A percentile compares a stretch with the other conserved stretches of the same genome.
Evolutionary conservation across 1,140 invertebrate genomes (phyloP).

Genomic region (Drosophila lowei): DNA sequence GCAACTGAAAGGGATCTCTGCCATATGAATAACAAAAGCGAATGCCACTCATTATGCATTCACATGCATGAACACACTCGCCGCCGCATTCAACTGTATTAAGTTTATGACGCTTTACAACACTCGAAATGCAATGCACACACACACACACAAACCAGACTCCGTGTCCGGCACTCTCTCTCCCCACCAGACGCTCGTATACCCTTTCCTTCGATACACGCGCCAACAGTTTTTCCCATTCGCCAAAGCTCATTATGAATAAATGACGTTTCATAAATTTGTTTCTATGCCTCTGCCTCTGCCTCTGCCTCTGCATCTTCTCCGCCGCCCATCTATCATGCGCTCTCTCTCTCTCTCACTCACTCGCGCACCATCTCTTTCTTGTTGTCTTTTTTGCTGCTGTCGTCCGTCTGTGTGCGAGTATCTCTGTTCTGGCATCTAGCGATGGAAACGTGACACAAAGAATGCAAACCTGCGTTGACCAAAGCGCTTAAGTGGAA

Average conservation of each 20-base stretch:
- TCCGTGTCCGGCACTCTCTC: not conserved
- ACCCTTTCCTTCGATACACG: constrained; percentile 63
- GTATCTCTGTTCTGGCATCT: constrained; percentile 50
- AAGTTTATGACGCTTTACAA: constrained; percentile 65
- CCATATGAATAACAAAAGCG: constrained; percentile 51
- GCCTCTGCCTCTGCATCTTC: not conserved
- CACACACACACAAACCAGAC: constrained; percentile 1
- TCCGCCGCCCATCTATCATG: constrained; percentile 26
- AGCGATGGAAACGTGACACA: constrained; percentile 74
- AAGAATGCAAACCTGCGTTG: constrained; percentile 75
- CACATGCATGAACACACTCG: constrained; percentile 41
- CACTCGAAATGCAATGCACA: constrained; percentile 47
- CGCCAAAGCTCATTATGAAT: constrained; percentile 73
- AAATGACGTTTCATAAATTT: constrained; percentile 81
- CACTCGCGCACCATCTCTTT: constrained; percentile 13
- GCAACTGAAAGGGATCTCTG: not conserved
- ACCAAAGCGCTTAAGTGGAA: constrained; percentile 17
- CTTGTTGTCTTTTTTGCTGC: constrained; percentile 5
- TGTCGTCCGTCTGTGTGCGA: not conserved
- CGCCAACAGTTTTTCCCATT: constrained; percentile 74
- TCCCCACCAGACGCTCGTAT: constrained; percentile 10
- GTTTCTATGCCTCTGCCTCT: constrained; percentile 41
- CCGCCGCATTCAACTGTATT: constrained; percentile 55
- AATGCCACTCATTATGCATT: constrained; percentile 25
- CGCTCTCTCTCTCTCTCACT: constrained; percentile 6